Percentiles rank a stretch among this genome's conserved stretches.
Conservation (phyloP, 2,113 vertebrate genomes). For the Corythaixoides concolor region DNA sequence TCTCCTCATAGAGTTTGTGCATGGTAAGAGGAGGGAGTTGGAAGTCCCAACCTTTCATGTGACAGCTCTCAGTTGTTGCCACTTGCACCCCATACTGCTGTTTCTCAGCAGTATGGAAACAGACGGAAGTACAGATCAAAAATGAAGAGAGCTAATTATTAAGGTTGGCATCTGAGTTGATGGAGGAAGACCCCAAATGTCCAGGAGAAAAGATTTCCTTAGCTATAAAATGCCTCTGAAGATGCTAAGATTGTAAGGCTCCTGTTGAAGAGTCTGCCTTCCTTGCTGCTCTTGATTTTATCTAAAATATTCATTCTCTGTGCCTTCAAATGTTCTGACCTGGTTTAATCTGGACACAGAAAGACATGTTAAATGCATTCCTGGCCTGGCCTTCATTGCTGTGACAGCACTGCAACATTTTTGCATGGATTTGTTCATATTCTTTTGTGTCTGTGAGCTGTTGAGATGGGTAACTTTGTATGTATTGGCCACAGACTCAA, state of each 20-base stretch:
- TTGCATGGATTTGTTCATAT: not conserved
- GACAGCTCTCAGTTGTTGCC: not conserved
- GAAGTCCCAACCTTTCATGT: not conserved
- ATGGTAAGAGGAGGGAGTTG: accelerated
- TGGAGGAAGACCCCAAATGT: not conserved
- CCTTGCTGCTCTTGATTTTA: not conserved
- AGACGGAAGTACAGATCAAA: not conserved
- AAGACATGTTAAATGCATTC: not conserved
- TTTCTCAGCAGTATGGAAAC: not conserved
- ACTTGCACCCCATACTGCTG: not conserved
- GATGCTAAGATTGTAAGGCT: not conserved
- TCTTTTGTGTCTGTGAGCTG: not conserved
- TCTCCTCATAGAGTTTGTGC: not conserved
- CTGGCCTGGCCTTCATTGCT: not conserved
- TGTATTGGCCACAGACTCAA: not conserved
- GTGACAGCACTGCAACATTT: not conserved
- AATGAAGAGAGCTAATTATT: not conserved
- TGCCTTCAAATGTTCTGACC: not conserved
- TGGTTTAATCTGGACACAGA: not conserved
- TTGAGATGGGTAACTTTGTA: not conserved
- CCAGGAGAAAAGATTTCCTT: not conserved
- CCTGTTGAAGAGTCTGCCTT: not conserved
- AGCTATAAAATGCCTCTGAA: not conserved
- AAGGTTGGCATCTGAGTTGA: not conserved
- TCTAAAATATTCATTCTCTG: not conserved